Base-by-base conservation (phyloP, 2,113 vertebrate species). In the Rhea americana region DNA sequence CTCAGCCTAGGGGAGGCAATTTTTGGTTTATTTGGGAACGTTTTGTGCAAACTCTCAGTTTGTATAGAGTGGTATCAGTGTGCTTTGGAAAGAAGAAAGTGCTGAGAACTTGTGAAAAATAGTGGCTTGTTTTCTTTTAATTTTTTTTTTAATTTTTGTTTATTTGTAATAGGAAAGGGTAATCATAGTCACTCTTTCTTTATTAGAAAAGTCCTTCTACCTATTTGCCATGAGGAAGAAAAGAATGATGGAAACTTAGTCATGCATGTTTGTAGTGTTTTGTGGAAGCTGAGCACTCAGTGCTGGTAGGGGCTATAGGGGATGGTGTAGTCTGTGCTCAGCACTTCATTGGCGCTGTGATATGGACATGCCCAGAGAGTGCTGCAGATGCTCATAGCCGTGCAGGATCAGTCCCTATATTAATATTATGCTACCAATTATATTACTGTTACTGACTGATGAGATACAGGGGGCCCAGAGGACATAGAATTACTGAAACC, bases 381-480 rank as follows among this genome's bases (percentile, higher is more conserved):
- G 1, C 13, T 5, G 20, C 0, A 2, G 39, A 4, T 84, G 62
- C 85, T 85, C 62, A 32, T 35, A 70, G 51, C 50, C 59, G 50
- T 47, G 65, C 50, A 83, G 86, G 50, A 81, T 47, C 65, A 58
- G 37, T 32, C 50, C n/a, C 65, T 85, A 7, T 30, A 24, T 63
- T 59, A 78, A 74, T 25, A 25, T 74, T 30, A 28, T 55, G 13
- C 26, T 55, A 55, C 26, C 53, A 15, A 9, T 55, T 85, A 5
- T 30, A 24, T 67, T 55, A 78, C 70, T 19, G 15, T 74, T 74
- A 39, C 21, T 45, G 56, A 14, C 30, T 51, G 32, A 51, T 25
- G 55, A 82, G 71, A 37, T 0, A 0, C 51, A 48, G 30, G 35
- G 32, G 0, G 2, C 35, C 39, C 21, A 61, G 58, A 84, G 13